Evolutionary conservation across 2,113 vertebrate genomes (phyloP).

Genomic region (Ammodytes marinus): DNA sequence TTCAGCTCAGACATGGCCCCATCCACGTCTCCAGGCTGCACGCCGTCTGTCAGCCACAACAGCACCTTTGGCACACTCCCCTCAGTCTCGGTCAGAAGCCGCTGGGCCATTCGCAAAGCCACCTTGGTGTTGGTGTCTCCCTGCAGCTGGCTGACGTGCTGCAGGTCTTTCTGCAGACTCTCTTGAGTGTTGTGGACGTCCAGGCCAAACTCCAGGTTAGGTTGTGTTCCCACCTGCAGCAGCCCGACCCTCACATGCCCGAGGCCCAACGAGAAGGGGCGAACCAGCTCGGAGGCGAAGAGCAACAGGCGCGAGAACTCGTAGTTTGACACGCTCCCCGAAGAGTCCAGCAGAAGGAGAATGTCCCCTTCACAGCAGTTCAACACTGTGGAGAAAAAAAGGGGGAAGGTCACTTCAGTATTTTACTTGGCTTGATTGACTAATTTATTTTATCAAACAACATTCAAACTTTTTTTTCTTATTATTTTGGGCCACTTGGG

Average conservation of each 20-base stretch:
- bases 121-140: conserved; percentile 91
- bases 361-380: conserved; percentile 87
- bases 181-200: conserved; percentile 70
- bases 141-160: conserved; percentile 83
- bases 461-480: not conserved
- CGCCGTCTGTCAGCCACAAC: conserved; percentile 94
- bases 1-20: conserved; percentile 87
- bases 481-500: not conserved
- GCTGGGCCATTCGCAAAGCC: conserved; percentile 83
- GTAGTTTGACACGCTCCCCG: conserved; percentile 89
- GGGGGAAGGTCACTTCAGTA: not conserved
- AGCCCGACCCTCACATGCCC: conserved; percentile 87
- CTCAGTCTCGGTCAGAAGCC: conserved; percentile 70
- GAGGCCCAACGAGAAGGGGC: conserved; percentile 85
- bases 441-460: not conserved
- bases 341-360: conserved; percentile 92
- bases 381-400: conserved; percentile 49
- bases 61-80: conserved; percentile 86
- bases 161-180: conserved; percentile 80
- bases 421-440: not conserved
- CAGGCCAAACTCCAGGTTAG: conserved; percentile 88
- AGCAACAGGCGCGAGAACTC: conserved; percentile 88
- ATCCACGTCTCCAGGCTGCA: conserved; percentile 87
- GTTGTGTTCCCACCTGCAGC: conserved; percentile 89
- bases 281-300: conserved; percentile 86